Evolutionary conservation across 35 echinoderm and acorn worm species (phyloP).

Genomic region (Heliocidaris erythrogramma): DNA sequence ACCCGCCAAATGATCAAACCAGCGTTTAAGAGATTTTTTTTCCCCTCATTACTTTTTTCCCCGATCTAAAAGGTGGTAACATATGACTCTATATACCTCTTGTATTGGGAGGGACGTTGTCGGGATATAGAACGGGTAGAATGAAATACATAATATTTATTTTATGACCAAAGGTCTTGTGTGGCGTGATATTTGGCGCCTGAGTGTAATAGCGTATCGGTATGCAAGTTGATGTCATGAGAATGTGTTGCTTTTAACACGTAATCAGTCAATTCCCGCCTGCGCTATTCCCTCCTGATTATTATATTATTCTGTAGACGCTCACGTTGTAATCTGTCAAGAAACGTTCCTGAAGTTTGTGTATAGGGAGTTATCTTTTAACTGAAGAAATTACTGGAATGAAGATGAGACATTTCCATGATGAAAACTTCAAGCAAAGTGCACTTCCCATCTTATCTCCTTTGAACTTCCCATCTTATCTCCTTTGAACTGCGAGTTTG

Average conservation of each 20-base stretch:
- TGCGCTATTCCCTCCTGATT: not conserved
- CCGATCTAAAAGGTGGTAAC: not conserved
- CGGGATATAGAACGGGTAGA: not conserved
- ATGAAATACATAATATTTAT: not conserved
- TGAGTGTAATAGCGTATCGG: not conserved
- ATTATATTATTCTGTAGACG: not conserved
- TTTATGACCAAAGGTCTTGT: not conserved
- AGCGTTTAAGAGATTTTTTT: slow-evolving; percentile 11
- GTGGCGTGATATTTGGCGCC: not conserved
- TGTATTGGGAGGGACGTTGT: not conserved
- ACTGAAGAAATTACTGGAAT: too few relatives aligned
- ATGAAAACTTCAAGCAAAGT: too few relatives aligned
- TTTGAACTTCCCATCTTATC: too few relatives aligned
- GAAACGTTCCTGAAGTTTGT: too few relatives aligned
- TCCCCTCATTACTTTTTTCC: not conserved
- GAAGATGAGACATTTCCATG: too few relatives aligned
- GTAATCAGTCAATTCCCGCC: not conserved
- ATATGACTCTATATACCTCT: not conserved
- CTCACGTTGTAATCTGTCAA: not conserved
- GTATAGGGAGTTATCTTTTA: too few relatives aligned
- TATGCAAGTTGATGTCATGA: not conserved
- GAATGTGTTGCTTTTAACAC: not conserved
- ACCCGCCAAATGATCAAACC: not conserved
- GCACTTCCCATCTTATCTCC: too few relatives aligned
- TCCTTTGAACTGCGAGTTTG: too few relatives aligned